Conservation (phyloP, 2,797 vertebrate species). For the Basileuterus tristriatus region DNA sequence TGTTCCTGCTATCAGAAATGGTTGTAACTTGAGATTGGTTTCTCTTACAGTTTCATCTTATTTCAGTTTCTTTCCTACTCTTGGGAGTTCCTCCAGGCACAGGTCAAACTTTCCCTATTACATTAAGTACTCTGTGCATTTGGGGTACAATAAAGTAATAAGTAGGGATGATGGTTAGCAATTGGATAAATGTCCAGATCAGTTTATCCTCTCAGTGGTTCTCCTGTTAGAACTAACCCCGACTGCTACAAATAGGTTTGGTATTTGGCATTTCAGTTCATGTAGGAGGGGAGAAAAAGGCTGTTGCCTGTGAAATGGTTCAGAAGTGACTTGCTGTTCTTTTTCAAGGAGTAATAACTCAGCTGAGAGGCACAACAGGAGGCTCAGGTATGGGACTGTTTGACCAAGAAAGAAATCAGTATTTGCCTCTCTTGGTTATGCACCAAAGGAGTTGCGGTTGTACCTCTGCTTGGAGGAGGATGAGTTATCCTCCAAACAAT, state of each 20-base stretch:
- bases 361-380: neutral
- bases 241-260: slow-evolving; percentile 49
- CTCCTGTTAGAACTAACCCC: neutral
- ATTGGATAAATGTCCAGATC: neutral
- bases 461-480: neutral
- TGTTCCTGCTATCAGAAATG: neutral
- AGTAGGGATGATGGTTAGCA: neutral
- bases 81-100: neutral
- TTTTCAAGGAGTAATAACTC: slow-evolving; percentile 34
- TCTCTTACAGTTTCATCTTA: neutral
- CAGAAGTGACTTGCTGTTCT: slow-evolving; percentile 43
- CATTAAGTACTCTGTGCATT: neutral
- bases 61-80: neutral
- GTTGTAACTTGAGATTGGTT: neutral
- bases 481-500: neutral
- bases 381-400: neutral
- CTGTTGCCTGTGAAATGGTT: slow-evolving; percentile 15
- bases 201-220: neutral
- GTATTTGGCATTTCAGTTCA: slow-evolving; percentile 57
- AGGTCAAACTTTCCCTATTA: neutral
- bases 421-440: neutral
- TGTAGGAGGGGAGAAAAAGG: slow-evolving; percentile 36
- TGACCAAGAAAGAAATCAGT: neutral
- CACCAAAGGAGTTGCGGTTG: neutral
- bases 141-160: neutral